These are phyloP conservation scores for Hirudo medicinalis DNA, from an alignment of 1,140 invertebrate species.

Conservation along the genomic window DNA sequence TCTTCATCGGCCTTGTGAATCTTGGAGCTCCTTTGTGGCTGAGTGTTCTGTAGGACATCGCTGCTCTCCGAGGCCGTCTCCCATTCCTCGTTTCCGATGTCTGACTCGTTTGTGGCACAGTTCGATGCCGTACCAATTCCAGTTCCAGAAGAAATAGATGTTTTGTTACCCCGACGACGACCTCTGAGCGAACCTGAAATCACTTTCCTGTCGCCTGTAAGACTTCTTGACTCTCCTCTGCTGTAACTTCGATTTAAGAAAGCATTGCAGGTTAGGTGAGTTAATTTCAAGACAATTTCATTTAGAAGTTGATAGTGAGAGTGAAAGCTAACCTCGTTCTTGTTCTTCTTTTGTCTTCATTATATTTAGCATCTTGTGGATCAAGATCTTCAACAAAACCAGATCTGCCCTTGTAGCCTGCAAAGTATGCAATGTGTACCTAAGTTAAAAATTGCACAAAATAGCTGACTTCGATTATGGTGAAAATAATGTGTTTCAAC, in stretches of 20 bases:
- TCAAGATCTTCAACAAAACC: no score
- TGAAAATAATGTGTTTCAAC: no score
- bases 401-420: no score
- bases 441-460: no score
- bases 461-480: no score
- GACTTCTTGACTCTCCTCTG: not conserved
- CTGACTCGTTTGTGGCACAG: constrained; percentile 41
- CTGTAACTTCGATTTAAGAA: not conserved
- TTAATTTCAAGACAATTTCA: no score
- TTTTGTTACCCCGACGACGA: constrained; percentile 17
- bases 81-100: constrained; percentile 47
- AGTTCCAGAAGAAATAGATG: not conserved
- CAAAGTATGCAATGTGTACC: no score
- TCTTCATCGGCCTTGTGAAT: not conserved
- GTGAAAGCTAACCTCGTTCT: no score
- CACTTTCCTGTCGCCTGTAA: constrained; percentile 28
- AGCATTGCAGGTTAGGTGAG: not conserved
- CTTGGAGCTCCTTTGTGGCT: no score
- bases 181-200: constrained; percentile 30
- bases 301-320: no score
- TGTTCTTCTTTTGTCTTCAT: no score
- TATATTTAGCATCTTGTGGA: no score
- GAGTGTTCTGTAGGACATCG: constrained; percentile 38
- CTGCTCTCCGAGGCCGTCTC: constrained; percentile 52
- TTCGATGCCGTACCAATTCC: constrained; percentile 24